Conservation (phyloP, 2,113 vertebrate genomes). For the Phocoena phocoena region DNA sequence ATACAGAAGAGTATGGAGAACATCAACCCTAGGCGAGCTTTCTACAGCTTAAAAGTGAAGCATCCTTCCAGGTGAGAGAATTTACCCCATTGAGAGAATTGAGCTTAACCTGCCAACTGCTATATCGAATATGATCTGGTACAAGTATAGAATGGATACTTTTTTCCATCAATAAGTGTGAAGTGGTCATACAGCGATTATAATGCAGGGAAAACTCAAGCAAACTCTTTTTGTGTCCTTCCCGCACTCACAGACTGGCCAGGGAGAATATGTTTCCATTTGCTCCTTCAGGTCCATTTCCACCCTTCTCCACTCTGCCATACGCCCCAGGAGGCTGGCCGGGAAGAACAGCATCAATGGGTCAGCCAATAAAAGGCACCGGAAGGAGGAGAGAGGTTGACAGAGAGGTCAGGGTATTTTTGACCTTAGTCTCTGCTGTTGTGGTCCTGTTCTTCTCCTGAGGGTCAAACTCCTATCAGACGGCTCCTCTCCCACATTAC, state of each 20-base stretch:
- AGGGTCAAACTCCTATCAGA: not conserved
- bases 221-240: not conserved
- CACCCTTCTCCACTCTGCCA: not conserved
- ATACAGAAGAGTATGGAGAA: not conserved
- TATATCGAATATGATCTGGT: not conserved
- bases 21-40: not conserved
- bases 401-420: not conserved
- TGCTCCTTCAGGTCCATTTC: not conserved
- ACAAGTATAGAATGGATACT: not conserved
- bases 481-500: not conserved
- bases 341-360: not conserved
- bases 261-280: not conserved
- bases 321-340: not conserved
- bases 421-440: not conserved
- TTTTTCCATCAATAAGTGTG: not conserved
- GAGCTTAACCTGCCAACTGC: not conserved
- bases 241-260: not conserved
- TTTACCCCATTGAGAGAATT: not conserved
- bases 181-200: not conserved
- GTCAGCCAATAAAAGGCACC: not conserved
- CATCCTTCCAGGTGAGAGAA: not conserved
- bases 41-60: not conserved
- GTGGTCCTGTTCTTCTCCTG: not conserved
- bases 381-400: not conserved
- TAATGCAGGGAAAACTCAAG: not conserved